Conservation (phyloP, 2,797 vertebrate genomes). For the Gallinago nigripennis region DNA sequence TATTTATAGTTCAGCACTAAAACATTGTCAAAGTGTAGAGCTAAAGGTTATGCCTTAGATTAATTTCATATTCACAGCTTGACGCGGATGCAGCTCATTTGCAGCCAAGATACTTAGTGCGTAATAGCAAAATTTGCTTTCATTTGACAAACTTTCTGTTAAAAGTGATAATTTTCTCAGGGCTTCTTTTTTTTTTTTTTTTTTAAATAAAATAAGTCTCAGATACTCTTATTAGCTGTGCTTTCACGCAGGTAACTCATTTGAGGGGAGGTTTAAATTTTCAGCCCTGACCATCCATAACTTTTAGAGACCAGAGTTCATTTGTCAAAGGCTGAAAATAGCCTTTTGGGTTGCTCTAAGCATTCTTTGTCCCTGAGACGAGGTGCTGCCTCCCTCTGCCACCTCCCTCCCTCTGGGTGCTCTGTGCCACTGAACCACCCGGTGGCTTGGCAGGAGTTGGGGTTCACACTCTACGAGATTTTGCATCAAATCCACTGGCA, state of each 20-base stretch:
- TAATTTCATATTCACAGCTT: slow-evolving; percentile 24
- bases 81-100: neutral
- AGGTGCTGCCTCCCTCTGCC: accelerated
- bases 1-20: slow-evolving; percentile 28
- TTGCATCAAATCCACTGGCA: neutral
- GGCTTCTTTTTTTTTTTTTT: neutral
- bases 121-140: neutral
- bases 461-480: neutral
- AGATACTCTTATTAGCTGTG: neutral
- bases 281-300: accelerated
- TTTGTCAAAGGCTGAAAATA: neutral
- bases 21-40: neutral
- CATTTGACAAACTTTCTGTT: neutral
- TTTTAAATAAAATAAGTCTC: neutral
- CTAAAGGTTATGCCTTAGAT: slow-evolving; percentile 13
- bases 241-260: neutral
- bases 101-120: neutral
- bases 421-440: no score
- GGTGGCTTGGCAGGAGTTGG: neutral
- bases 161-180: neutral
- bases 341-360: neutral
- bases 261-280: neutral
- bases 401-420: neutral
- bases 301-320: neutral
- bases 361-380: neutral